Percentiles rank a stretch among this genome's conserved stretches.
Conservation (phyloP, 1,140 invertebrate genomes). For the Pseudomyrmex flavicornis region DNA sequence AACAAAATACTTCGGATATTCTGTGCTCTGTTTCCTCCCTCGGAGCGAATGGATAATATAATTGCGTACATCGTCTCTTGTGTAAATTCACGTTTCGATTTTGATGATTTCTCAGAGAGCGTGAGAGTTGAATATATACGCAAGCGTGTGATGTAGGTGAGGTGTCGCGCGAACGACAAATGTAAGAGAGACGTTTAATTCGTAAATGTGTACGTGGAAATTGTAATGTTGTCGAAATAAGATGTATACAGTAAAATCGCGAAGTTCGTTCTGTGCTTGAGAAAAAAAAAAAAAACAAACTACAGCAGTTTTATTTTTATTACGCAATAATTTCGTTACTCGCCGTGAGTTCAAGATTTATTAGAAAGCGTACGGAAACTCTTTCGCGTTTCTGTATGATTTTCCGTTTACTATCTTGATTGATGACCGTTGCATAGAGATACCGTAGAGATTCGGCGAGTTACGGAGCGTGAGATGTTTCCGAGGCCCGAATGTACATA, state of each 20-base stretch:
- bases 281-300: constrained; percentile 35
- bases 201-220: neutral
- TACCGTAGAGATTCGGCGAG: too few species aligned
- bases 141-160: too few species aligned
- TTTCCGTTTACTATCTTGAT: too few species aligned
- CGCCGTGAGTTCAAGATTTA: constrained; percentile 24
- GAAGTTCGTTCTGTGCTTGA: constrained; percentile 46
- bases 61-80: constrained; percentile 55
- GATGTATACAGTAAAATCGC: constrained; percentile 18
- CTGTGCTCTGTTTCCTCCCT: constrained; percentile 21
- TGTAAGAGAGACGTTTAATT: neutral
- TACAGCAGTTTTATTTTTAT: constrained; percentile 50
- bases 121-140: neutral
- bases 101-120: constrained; percentile 5
- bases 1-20: constrained; percentile 39
- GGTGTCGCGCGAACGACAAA: neutral
- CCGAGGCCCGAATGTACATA: too few species aligned
- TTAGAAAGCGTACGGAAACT: neutral
- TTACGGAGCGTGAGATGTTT: too few species aligned
- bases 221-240: neutral
- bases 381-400: too few species aligned
- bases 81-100: constrained; percentile 5
- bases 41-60: constrained; percentile 11
- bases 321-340: constrained; percentile 32
- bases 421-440: too few species aligned